Base-by-base conservation (phyloP, 2,888 invertebrate species). In the Xylocampa areola region DNA sequence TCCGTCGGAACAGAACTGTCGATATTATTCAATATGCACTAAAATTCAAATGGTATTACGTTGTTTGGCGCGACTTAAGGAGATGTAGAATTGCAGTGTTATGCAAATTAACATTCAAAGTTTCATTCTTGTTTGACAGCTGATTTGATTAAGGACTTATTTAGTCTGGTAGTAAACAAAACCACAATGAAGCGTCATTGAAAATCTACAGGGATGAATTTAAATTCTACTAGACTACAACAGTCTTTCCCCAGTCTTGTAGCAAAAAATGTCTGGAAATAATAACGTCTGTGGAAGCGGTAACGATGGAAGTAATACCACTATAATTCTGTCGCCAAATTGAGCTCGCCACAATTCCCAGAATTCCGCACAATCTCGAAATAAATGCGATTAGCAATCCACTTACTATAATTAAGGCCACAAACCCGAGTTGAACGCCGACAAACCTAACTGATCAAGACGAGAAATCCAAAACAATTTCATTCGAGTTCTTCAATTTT, bases 401-500 rank as follows among this genome's bases (percentile, higher is more conserved):
- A 87, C 88, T 90, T 84, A 85, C 84, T 76, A 83, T 88, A 86
- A 90, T 90, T 85, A 88, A 86, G 83, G 81, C 77, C 80, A 79
- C 84, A 85, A 82, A 81, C 74, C 80, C 73, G 76, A 74, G 77
- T 79, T 81, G 83, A 85, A 81, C 79, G 78, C 76, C 77, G 83
- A 81, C 82, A 80, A 80, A 80, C 79, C 79, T 76, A 86, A 83
- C 85, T 85, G 87, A 88, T 90, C 86, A 85, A 77, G 80, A 82
- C 76, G 83, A 81, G 79, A 86, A 88, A 87, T 89, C 86, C 85
- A 84, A 91, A 90, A 90, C 90, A 90, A 89, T 92, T 90, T 88
- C 86, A 87, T 86, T 87, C 71, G 81, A 87, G 85, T 86, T 86
- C 87, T 88, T 90, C 88, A 89, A 90, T 91, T 90, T 91, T 91